A percentile compares a stretch with the other conserved stretches of the same genome.
Conservation (phyloP, 2,797 vertebrate genomes). For the Euthynnus affinis region DNA sequence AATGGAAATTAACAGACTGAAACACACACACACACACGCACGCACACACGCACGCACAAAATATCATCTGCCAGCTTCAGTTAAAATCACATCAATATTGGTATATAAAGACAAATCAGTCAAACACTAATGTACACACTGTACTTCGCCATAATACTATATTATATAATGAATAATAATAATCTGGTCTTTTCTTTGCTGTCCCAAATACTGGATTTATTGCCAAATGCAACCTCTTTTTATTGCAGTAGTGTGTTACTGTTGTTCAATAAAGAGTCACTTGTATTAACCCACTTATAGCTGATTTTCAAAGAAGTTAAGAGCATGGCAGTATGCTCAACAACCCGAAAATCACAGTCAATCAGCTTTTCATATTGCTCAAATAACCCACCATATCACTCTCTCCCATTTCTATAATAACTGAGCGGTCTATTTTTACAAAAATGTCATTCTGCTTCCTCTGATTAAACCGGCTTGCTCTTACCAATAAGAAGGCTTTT, state of each 20-base stretch:
- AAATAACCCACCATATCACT: not conserved
- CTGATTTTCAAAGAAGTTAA: conserved; percentile 42
- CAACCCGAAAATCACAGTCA: conserved; percentile 36
- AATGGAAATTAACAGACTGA: not conserved
- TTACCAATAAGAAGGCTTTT: conserved; percentile 92
- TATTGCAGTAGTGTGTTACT: not conserved
- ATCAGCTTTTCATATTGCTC: conserved; percentile 15
- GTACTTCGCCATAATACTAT: not conserved
- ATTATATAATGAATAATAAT: not conserved
- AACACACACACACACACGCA: not conserved
- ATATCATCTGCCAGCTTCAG: not conserved
- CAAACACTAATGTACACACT: not conserved
- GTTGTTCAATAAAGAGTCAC: conserved; percentile 12
- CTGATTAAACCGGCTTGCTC: conserved; percentile 49
- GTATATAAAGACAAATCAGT: not conserved
- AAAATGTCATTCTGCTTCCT: not conserved
- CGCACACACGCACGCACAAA: not conserved
- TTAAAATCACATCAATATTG: not conserved
- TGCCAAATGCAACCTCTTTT: not conserved
- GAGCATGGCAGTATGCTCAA: conserved; percentile 1
- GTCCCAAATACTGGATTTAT: not conserved
- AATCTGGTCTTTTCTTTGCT: not conserved
- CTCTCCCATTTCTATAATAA: conserved; percentile 8
- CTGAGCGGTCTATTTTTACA: conserved; percentile 39
- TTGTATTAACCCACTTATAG: conserved; percentile 14